Percentiles rank a stretch among this genome's conserved stretches.
phyloP scores from a whole-genome alignment of 1,140 invertebrate genomes.

The Neodiprion fabricii region DNA sequence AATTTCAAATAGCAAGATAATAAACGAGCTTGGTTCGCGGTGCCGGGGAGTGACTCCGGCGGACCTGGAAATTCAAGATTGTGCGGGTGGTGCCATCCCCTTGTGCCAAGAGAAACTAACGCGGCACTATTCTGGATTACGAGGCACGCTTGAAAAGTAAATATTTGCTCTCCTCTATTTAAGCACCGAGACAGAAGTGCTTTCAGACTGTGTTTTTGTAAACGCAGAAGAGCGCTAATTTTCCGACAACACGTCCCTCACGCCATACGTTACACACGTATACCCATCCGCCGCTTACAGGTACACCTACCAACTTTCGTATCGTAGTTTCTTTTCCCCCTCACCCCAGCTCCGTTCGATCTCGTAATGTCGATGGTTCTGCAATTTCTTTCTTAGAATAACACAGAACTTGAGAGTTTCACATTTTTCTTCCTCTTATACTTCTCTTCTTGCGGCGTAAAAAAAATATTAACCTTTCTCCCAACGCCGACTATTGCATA shows the following conservation, averaged over 20 bases:
- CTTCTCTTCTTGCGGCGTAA: not conserved
- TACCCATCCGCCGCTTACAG: too few species aligned
- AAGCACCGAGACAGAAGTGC: not conserved
- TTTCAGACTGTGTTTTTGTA: not conserved
- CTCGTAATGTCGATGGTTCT: not conserved
- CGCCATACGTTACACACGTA: not conserved
- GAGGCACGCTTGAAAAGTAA: slow-evolving; percentile 2
- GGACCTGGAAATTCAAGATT: not conserved
- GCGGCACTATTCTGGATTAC: not conserved
- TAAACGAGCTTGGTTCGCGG: not conserved
- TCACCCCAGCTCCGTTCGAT: not conserved
- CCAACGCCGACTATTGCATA: not conserved
- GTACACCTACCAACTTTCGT: not conserved
- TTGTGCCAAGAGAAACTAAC: not conserved
- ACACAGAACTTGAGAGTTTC: not conserved
- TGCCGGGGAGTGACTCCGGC: not conserved
- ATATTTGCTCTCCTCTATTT: not conserved
- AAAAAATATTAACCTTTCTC: slow-evolving; percentile 3
- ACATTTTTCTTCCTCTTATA: too few species aligned
- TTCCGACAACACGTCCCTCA: not conserved
- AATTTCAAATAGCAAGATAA: not conserved
- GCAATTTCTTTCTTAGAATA: not conserved
- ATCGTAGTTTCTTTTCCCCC: not conserved
- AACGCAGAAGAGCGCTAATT: not conserved
- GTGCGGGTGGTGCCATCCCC: not conserved